Base-by-base conservation (phyloP, 2,888 invertebrate genomes). In the Microctonus brassicae region DNA sequence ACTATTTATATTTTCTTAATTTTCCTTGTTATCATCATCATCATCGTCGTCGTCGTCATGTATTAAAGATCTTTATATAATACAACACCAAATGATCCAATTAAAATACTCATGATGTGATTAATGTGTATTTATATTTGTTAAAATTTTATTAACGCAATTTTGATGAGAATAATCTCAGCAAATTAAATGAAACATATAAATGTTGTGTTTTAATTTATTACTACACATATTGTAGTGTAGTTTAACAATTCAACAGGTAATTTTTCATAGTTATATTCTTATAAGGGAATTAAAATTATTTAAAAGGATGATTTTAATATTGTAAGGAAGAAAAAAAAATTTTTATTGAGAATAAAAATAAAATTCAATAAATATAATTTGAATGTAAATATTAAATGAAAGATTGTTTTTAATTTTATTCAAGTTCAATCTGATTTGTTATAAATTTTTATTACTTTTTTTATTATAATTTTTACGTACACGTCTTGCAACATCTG, bases 211-310 rank as follows among this genome's bases (percentile, higher is more conserved):
- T 22, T 55, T 20, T 13, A 24, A 22, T 22, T 55, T 53, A 34
- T 34, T 47, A 17, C 53, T 22, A 3, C 33, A n/a, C 29, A 11
- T 13, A 53, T 33, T 34, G 55, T 36, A n/a, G 33, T 55, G 53
- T n/a, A 22, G 24, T 36, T 52, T 55, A 55, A 53, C 52, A 65
- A 65, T 65, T 53, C 33, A 65, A 55, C 34, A 36, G 24, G n/a
- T 65, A 22, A 65, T 53, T 65, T 65, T 39, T n/a, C n/a, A n/a
- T n/a, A n/a, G n/a, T n/a, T n/a, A n/a, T n/a, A n/a, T n/a, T n/a
- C n/a, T n/a, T n/a, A n/a, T n/a, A n/a, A n/a, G 47, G 0, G 17
- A 17, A 47, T 47, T 47, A 47, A 17, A 47, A 47, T 47, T 47
- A 47, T 7, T 17, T n/a, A 4, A 4, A 47, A n/a, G 47, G 9